Evolutionary conservation across 2,888 invertebrate species (phyloP), one percentile per base, ranked within the genome.

Genomic region (Micoletzkya japonica): DNA sequence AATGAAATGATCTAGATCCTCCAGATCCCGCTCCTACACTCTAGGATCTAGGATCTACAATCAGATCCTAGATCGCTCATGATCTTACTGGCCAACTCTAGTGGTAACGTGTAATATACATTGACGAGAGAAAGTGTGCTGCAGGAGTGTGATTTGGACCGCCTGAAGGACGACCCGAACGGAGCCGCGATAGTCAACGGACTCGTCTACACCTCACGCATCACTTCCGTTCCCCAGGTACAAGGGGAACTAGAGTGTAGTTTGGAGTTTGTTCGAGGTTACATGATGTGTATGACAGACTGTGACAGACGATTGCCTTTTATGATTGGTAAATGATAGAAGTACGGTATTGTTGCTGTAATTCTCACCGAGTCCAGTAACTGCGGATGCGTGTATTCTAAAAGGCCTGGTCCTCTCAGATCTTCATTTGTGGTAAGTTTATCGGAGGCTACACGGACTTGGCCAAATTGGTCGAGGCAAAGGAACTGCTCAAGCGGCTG

Each of bases 391-490:
- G n/a, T n/a, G n/a, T n/a, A n/a, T n/a, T n/a, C 10, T 14, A 20
- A n/a, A n/a, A 36, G n/a, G n/a, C 24, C 10, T 54, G 3, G 32
- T 26, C 24, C 32, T 64, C 74, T 49, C 57, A 79, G 79, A 77
- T 79, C 63, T 79, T 79, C 74, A 77, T 79, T 32, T 79, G 79
- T 52, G 79, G 79, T 1, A 73, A 75, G 32, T 77, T 79, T 64
- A 64, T 79, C 34, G 79, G 79, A 34, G 83, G 84, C 24, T 84
- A 70, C 72, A 82, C 80, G 2, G 82, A 84, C 59, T 72, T 84
- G 57, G 72, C 77, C 6, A 75, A 74, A 26, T 77, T 84, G n/a
- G 63, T 72, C 32, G 75, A 81, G 60, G 70, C 77, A 32, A 76
- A 76, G 20, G 72, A 78, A 32, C 72, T 84, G 17, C 70, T 76